These are phyloP conservation scores for Daphoenositta chrysoptera DNA, from an alignment of 2,113 vertebrate species.

Conservation along the genomic window DNA sequence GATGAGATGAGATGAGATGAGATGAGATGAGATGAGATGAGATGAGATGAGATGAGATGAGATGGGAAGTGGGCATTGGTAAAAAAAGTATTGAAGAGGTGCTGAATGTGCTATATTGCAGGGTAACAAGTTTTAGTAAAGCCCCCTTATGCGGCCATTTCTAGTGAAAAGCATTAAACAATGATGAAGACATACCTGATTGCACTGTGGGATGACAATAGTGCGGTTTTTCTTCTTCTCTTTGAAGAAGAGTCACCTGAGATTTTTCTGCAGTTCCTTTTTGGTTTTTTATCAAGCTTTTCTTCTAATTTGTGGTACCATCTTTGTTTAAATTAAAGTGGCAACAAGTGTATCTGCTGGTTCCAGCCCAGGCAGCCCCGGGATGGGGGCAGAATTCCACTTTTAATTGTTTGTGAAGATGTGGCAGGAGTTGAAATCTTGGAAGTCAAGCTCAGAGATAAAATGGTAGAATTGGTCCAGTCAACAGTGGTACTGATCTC, in stretches of 20 bases:
- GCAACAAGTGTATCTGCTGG: background rate
- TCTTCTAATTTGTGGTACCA: background rate
- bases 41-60: background rate
- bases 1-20: background rate
- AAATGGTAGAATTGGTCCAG: background rate
- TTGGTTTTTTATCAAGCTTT: background rate
- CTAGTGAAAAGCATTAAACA: background rate
- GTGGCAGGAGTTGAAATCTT: background rate
- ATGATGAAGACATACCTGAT: background rate
- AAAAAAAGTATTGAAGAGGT: background rate
- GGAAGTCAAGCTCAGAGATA: background rate
- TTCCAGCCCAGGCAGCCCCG: background rate
- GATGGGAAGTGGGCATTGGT: background rate
- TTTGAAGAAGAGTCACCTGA: background rate
- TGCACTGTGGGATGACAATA: background rate
- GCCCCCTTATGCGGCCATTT: background rate
- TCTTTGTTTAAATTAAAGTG: background rate
- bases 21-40: background rate
- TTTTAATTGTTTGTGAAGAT: background rate
- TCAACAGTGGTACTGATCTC: background rate
- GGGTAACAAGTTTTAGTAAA: background rate
- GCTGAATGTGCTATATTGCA: background rate
- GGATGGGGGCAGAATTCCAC: background rate
- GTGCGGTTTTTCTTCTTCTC: background rate
- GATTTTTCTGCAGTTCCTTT: background rate